These are phyloP conservation scores for Cerastis rubricosa DNA, from an alignment of 2,888 invertebrate genomes.

Conservation along the genomic window DNA sequence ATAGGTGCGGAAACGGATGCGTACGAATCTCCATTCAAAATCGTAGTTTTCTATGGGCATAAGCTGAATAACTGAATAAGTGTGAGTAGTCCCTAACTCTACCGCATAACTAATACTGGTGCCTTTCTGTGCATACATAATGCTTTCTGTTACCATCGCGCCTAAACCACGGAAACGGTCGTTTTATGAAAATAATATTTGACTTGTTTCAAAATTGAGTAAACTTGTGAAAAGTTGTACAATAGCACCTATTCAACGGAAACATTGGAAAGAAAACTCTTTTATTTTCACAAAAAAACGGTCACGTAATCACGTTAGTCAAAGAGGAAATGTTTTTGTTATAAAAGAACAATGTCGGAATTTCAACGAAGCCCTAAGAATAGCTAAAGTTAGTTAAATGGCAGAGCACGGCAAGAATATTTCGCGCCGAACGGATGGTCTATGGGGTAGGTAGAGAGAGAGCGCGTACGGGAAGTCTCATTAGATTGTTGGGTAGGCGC, in stretches of 20 bases:
- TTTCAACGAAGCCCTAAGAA: constrained; percentile 6
- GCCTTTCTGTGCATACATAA: neutral
- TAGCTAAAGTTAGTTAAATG: neutral
- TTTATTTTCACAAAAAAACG: constrained; percentile 1
- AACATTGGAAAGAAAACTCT: constrained; percentile 8
- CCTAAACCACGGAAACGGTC: neutral
- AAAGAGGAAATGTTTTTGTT: constrained; percentile 25
- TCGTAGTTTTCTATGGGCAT: too few species aligned
- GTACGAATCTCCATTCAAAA: too few species aligned
- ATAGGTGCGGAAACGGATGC: too few species aligned
- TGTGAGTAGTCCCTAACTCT: too few species aligned
- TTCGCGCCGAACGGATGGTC: neutral
- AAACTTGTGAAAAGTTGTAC: neutral
- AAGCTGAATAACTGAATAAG: too few species aligned
- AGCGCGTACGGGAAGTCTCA: neutral
- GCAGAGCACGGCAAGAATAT: neutral
- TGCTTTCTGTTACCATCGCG: neutral
- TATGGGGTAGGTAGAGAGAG: neutral
- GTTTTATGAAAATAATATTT: neutral
- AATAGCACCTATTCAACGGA: neutral
- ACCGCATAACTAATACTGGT: neutral
- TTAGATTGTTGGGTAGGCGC: neutral
- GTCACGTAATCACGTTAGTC: constrained; percentile 30
- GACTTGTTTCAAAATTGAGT: neutral
- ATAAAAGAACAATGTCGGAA: neutral